Evolutionary conservation across 2,888 invertebrate genomes (phyloP), one percentile per base, ranked within the genome.

Genomic region (Sinodicranocentrus sp.): DNA sequence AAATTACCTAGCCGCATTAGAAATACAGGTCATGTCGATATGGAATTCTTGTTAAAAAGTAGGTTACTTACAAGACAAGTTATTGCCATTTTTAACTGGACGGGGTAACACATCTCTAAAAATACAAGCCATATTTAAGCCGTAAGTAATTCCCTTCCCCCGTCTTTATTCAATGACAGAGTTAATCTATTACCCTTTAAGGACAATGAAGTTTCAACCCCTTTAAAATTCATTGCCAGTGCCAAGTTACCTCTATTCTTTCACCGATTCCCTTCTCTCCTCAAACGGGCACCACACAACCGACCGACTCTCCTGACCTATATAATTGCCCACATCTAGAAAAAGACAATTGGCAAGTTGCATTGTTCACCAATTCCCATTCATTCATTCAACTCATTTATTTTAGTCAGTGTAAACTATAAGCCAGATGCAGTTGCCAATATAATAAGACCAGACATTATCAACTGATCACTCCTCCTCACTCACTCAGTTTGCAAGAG

Each of bases 331-430:
- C n/a, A n/a, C 44, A n/a, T n/a, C 33, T 33, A 6, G 33, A 33
- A 33, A n/a, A 52, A 52, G 19, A 52, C 52, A 52, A 52, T 44
- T 3, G 52, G 19, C 17, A 1, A n/a, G n/a, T 8, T n/a, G 19
- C n/a, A 52, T 19, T 17, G 19, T 52, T 52, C 52, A n/a, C 19
- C 52, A 17, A 8, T 17, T 65, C 65, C 33, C 63, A 19, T 65
- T 65, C 59, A 59, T 59, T 59, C 59, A 59, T 59, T 59, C 39
- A 39, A 15, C 65, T 39, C 65, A 65, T 65, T 65, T 39, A 65
- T 43, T 39, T 21, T 43, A 8, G 21, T 33, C 33, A 10, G 10
- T 33, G 10, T 33, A 6, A 33, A 43, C 65, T 43, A 43, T 17
- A 43, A 21, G 39, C 39, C 65, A 65, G 33, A 33, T 33, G 33